A percentile compares a stretch with the other conserved stretches of the same genome.
Evolutionary conservation across 1,140 invertebrate species (phyloP).

Genomic region (Ceratoteleas bidentatus): DNA sequence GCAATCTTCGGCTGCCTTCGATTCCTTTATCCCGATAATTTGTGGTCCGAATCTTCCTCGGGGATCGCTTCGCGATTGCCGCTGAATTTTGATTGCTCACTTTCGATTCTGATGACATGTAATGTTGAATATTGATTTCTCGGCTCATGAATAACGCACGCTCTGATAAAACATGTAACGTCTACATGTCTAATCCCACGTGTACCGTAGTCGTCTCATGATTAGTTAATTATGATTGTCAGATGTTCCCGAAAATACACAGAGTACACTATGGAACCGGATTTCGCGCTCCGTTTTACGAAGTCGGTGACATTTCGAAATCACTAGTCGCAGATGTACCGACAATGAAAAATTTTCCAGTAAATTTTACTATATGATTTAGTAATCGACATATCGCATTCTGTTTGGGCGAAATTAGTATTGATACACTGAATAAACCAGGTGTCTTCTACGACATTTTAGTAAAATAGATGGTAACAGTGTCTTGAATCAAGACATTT

Average conservation of each 20-base stretch:
- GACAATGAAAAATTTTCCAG: too few species aligned
- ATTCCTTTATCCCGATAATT: constrained; percentile 22
- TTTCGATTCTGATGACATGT: constrained; percentile 46
- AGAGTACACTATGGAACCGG: too few species aligned
- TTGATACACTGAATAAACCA: too few species aligned
- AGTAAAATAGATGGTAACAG: too few species aligned
- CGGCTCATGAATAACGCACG: constrained; percentile 39
- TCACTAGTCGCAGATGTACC: too few species aligned
- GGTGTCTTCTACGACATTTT: too few species aligned
- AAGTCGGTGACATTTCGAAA: too few species aligned
- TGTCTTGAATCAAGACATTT: too few species aligned
- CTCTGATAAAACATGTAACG: constrained; percentile 47
- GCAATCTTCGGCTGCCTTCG: neutral
- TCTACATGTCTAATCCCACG: constrained; percentile 7
- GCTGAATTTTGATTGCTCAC: constrained; percentile 40
- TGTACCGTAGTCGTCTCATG: constrained; percentile 1
- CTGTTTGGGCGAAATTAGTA: too few species aligned
- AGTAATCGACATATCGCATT: too few species aligned
- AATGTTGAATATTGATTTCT: constrained; percentile 44
- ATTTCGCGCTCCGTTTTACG: too few species aligned
- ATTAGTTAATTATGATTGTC: constrained; percentile 24
- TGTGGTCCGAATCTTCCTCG: constrained; percentile 24
- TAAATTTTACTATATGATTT: too few species aligned
- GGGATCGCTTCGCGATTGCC: constrained; percentile 14
- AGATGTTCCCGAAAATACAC: constrained; percentile 1